Evolutionary conservation across 2,113 vertebrate species (phyloP).

Genomic region (Pseudopodoces humilis): DNA sequence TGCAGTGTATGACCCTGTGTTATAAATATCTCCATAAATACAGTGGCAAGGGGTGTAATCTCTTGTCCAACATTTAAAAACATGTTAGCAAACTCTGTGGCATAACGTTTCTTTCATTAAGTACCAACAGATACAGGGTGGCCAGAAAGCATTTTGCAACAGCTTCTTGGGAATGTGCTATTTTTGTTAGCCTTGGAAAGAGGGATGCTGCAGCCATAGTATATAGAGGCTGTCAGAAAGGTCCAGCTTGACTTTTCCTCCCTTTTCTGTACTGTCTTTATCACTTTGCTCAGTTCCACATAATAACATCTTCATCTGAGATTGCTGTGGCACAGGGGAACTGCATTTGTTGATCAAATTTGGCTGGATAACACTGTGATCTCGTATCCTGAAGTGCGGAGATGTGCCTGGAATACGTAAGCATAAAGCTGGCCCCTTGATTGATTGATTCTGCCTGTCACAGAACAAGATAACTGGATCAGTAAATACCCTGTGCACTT

Average conservation of each 20-base stretch:
- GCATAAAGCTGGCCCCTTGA: conserved; percentile 81
- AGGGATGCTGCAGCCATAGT: conserved; percentile 61
- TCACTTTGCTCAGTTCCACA: conserved; percentile 91
- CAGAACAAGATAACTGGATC: conserved; percentile 96
- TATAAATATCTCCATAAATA: neutral
- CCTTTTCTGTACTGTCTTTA: conserved; percentile 81
- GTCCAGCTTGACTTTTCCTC: conserved; percentile 77
- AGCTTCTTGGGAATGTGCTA: conserved; percentile 20
- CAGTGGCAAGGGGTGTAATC: neutral
- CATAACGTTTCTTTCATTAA: conserved; percentile 1
- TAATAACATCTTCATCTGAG: conserved; percentile 98
- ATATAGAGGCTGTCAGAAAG: conserved; percentile 75
- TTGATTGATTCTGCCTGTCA: conserved; percentile 98
- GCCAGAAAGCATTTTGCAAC: conserved; percentile 11
- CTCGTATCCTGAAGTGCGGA: conserved; percentile 85
- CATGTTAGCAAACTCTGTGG: neutral
- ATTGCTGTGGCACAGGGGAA: conserved; percentile 91
- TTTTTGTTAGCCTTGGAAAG: conserved; percentile 60
- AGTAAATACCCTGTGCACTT: conserved; percentile 89
- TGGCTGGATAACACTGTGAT: conserved; percentile 89
- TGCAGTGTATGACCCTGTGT: neutral
- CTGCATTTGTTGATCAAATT: conserved; percentile 98
- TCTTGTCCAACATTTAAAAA: neutral
- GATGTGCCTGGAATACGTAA: conserved; percentile 88
- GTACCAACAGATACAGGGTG: conserved; percentile 6